Evolutionary conservation across 2,113 vertebrate species (phyloP), one percentile per base, ranked within the genome.

Genomic region (Siphamia tubifer): DNA sequence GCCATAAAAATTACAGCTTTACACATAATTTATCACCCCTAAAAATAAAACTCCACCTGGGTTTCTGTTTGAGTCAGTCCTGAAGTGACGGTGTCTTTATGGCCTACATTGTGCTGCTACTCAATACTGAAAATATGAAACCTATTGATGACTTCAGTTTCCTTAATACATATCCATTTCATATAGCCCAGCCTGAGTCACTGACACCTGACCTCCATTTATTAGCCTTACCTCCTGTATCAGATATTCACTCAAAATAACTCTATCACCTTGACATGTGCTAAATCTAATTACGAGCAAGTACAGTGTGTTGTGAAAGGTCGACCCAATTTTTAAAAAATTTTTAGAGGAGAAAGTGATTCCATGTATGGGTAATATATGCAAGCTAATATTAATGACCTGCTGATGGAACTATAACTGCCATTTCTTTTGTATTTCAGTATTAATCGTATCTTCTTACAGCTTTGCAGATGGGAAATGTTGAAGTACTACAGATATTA

Each of bases 131-230:
- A 66, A 80, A 75, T 61, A 17, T 67, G 49, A 72, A 69, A 73
- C 69, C 63, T 67, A 63, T 54, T 57, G 55, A 81, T 64, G 61
- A 69, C 25, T 45, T 75, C n/a, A 30, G 27, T 74, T 53, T 74
- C 69, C 54, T 65, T 43, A 42, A 74, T 12, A 8, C 36, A 58
- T 73, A 83, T 85, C 53, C n/a, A 49, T 83, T 85, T 48, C 80
- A 71, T 53, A 9, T 32, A 38, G 19, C 52, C 42, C 0, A 21
- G 8, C 30, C 67, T 38, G 36, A 68, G 31, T 44, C 38, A 15
- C 32, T 52, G 62, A 54, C 77, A 73, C 40, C 36, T 0, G 8
- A 76, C 31, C 32, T 9, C 64, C 70, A 36, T 23, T 43, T 48
- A 56, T 76, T 68, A 65, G 76, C 44, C 54, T 70, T 28, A 65